Base-by-base conservation (phyloP, 2,797 vertebrate genomes). In the Manis crassicaudata region DNA sequence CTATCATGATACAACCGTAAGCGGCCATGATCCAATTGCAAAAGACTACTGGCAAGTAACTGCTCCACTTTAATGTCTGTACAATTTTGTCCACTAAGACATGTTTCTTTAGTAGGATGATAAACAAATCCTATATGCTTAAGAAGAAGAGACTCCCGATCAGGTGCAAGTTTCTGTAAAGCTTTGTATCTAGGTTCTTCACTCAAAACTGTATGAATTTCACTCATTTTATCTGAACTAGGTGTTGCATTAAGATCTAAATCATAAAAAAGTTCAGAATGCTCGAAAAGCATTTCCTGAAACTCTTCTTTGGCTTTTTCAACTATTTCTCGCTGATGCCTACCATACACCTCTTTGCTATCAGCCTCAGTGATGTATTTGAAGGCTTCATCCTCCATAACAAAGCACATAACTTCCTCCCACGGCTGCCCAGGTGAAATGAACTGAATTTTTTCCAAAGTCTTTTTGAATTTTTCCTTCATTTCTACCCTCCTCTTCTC, bases 221-320 rank as follows among this genome's bases (percentile, higher is more conserved):
- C 99, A 91, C 99, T 99, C 99, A 99, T 99, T 99, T 99, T 99
- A 98, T 99, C 99, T 90, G 99, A 99, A 98, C 99, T 99, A 35
- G 99, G 99, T 70, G 99, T 99, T 97, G 99, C 99, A 89, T 99
- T 99, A 93, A 99, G 99, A 98, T 99, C 99, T 98, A 99, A 98
- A 98, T 99, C 99, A 98, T 99, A 99, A 99, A 99, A 99, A 27
- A 99, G 98, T 98, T 99, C 99, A 11, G 99, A 99, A 65, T 99
- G 99, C 98, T 99, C 99, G 98, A 99, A 99, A 98, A 99, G 99
- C 99, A 99, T 99, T 99, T 99, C 99, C 99, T 99, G 99, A 99
- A 99, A 99, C 98, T 99, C 99, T 98, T 99, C 99, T 99, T 99
- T 99, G 99, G 99, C 99, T 99, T 99, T 99, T 99, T 99, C 99